Evolutionary conservation across 2,113 vertebrate genomes (phyloP), one percentile per base, ranked within the genome.

Genomic region (Hippopotamus amphibius): DNA sequence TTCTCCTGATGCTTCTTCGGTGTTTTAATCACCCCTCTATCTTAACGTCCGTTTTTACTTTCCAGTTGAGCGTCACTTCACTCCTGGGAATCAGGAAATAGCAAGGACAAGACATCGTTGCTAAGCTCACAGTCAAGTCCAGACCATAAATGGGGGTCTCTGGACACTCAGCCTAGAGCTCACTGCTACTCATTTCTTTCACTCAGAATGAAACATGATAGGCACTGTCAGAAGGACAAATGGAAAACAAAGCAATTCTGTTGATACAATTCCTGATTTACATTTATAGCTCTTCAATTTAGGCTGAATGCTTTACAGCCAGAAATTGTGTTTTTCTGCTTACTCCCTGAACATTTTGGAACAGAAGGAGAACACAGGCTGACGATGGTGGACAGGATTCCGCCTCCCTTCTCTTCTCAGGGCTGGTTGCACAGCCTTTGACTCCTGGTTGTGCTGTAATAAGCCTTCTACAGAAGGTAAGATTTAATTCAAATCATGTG

Each of bases 221-320:
- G 83, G 48, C n/a, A n/a, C 61, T 41, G 24, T 15, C 30, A 83
- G 71, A 87, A 69, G 10, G 19, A 85, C 77, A 85, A 68, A 55
- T 0, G 88, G 53, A 92, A 91, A 91, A 88, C 7, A n/a, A 88
- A 79, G 6, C 37, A 84, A 33, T 2, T 22, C 26, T 69, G 93
- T 53, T 72, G 50, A n/a, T 76, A 87, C 16, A 80, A 77, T 93
- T 83, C 95, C 50, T 85, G 66, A 63, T 50, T 69, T 91, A 46
- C 55, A 63, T 69, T 72, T 43, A 68, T 6, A 66, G 37, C 10
- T 89, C 37, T 89, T 76, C 63, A 79, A 22, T 46, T 50, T 28
- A 65, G 63, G 24, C 48, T 86, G 3, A 80, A 84, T 93, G 19
- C 33, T 46, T 37, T 84, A 33, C 84, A 95, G 59, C 50, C 66